Base-by-base conservation (phyloP, 2,888 invertebrate genomes). In the Drosophila longiperda region DNA sequence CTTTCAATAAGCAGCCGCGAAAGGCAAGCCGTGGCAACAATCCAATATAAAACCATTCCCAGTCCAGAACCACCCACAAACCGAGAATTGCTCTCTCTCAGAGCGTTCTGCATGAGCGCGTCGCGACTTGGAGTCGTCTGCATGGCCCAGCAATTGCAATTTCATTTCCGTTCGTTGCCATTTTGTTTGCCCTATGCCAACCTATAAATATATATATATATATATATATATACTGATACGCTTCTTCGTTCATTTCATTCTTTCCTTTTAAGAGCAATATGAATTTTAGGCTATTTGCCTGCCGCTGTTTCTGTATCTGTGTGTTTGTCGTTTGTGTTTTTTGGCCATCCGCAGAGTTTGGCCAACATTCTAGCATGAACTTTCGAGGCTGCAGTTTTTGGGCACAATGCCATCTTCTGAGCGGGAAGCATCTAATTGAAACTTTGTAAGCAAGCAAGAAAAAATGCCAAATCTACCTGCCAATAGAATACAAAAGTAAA, bases 101-200 rank as follows among this genome's bases (percentile, higher is more conserved):
- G 36, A 36, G 45, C 32, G 64, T 73, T 65, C 71, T 66, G 77
- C 87, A 82, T 71, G 82, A 87, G 71, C 73, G 80, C 74, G 76
- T 76, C 86, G 90, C 90, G 90, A 89, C 90, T 85, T 74, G 68
- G 67, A 71, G 87, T 81, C 87, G 87, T 89, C 88, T 82, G 71
- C 80, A 70, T 77, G 78, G 86, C 75, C 71, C 76, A 73, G 69
- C 83, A 82, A 82, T 87, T 87, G 88, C 86, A 86, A 82, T 87
- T 86, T 86, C 90, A 86, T 86, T 89, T 86, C 89, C 86, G 82
- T 69, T 85, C 63, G 62, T 66, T 77, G 67, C 53, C 77, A 72
- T 82, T 80, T 82, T 83, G 77, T 78, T 78, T 77, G 65, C 73
- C 63, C 72, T 58, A 50, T 58, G 60, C 69, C 55, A 61, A 57